Base-by-base conservation (phyloP, 1,140 invertebrate genomes). In the Pseudoatta argentina region DNA sequence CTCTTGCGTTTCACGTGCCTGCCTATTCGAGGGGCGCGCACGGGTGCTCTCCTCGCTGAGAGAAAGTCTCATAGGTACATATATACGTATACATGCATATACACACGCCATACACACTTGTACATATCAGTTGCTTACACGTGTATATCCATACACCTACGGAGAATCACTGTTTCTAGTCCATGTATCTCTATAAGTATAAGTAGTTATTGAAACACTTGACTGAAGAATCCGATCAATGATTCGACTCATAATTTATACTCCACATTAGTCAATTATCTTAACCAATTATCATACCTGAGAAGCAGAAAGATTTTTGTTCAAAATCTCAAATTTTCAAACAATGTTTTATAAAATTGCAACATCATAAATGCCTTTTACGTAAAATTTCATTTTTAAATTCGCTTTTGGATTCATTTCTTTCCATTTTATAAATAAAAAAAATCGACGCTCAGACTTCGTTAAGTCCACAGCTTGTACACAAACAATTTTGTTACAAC, bases 41-140 rank as follows among this genome's bases (percentile, higher is more conserved):
- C 85, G 76, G 57, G 85, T 89, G 87, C 88, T 90, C 88, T 90
- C 88, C 88, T 89, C 89, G 81, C 72, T 81, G 76, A 90, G 89
- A 90, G 89, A 90, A 90, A 90, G 89, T 90, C 89, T 76, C 81
- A 69, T 81, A 72, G 79, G 44, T 75, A 71, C 8, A 39, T 75
- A 71, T 7, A 59, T 51, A 18, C 57, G 63, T 12, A 18, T 10
- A 55, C 3, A 71, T 8, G 14, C 48, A 24, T 7, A 3, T 5
- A 55, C 39, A 18, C 57, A 44, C 24, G 24, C 24, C 24, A 24
- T 24, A 24, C 39, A 44, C 12, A 7, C 39, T 44, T 10, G 10
- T 27, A 30, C 57, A 21, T 27, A 69, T n/a, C 44, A 21, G 27
- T 24, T 6, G 7, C 75, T 73, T 87, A 48, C 30, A 55, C 34